These are phyloP conservation scores for Paraplagusia blochii DNA, from an alignment of 2,113 vertebrate genomes.

Conservation along the genomic window DNA sequence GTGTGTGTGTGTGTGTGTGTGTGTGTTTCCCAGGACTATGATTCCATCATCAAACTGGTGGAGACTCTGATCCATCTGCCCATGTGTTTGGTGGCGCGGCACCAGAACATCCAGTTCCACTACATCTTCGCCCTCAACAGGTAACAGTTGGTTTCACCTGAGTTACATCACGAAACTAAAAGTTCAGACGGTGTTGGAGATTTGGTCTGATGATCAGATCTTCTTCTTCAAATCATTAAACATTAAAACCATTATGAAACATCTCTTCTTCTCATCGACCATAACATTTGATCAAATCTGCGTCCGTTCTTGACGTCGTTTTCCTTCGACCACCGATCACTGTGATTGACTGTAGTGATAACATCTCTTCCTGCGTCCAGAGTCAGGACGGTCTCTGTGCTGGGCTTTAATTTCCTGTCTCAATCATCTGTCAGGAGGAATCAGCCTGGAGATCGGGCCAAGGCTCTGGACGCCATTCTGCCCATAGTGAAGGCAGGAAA, in stretches of 20 bases:
- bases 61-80: constrained; percentile 84
- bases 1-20: no score
- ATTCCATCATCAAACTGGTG: constrained; percentile 84
- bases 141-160: constrained; percentile 53
- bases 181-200: no score
- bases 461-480: constrained; percentile 81
- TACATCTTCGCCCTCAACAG: constrained; percentile 90
- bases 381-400: background rate
- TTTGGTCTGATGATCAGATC: background rate
- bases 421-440: constrained; percentile 76
- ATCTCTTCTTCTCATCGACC: no score
- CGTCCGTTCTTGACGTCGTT: no score
- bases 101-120: constrained; percentile 88
- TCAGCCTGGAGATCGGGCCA: constrained; percentile 80
- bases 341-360: no score
- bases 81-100: constrained; percentile 77
- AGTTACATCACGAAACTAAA: background rate
- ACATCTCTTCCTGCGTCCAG: no score
- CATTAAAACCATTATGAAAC: no score
- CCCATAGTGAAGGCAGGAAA: constrained; percentile 71
- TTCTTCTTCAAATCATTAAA: background rate
- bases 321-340: no score
- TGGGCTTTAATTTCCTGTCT: no score
- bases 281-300: no score
- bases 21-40: constrained; percentile 77